Base-by-base conservation (phyloP, 2,888 invertebrate genomes). In the Stegophylla sp. region DNA sequence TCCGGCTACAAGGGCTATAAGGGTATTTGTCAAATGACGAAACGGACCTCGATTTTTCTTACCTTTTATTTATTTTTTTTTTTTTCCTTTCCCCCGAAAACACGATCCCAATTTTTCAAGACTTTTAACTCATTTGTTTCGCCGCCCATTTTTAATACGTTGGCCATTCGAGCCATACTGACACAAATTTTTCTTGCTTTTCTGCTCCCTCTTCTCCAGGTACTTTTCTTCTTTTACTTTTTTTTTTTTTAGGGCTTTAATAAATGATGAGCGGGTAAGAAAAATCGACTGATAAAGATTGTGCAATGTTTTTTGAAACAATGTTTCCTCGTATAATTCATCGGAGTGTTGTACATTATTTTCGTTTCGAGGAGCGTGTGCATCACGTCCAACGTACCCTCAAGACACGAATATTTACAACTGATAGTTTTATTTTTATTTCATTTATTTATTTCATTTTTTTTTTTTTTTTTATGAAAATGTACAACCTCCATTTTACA, bases 121-220 rank as follows among this genome's bases (percentile, higher is more conserved):
- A 63, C 79, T 71, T 71, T 79, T 71, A 71, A 79, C 79, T 79
- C 71, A 79, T 79, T 79, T 79, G 79, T 79, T 79, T 61, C 71
- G 59, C 45, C 61, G 61, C 71, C 79, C 51, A 71, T 69, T 69
- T 79, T 79, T 79, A 79, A 79, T 79, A 79, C 71, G 61, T 63
- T 79, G 48, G 71, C 61, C 79, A 71, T 71, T 79, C 41, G 23
- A 69, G 59, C 61, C 17, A 63, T 71, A 71, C 79, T 51, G 69
- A 79, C 59, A 79, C 69, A 51, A 69, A 71, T 79, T 71, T 79
- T 79, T 71, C 79, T 69, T 77, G 41, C 77, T 77, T 71, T 67
- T 69, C 48, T 41, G 71, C 34, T 71, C 41, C 63, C 69, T 41
- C 79, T 48, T 71, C 41, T 71, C 69, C 61, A 63, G 67, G 71